Conservation (phyloP, 2,888 invertebrate genomes). For the Ornithoptera priamus region DNA sequence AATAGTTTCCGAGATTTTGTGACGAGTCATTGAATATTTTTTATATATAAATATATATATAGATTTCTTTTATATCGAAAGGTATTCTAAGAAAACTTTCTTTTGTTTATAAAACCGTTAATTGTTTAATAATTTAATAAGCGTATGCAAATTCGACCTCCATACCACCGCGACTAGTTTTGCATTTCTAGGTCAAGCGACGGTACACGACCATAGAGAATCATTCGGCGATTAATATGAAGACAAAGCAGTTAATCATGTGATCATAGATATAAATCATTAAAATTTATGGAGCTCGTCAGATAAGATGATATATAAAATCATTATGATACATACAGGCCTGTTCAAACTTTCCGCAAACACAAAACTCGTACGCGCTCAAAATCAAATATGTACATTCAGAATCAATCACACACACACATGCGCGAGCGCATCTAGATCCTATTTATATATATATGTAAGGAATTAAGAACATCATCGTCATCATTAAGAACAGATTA, state of each 20-base stretch:
- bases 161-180: conserved; percentile 13
- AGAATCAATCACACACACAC: too few relatives aligned
- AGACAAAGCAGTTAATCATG: conserved; percentile 23
- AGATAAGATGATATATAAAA: conserved; percentile 10
- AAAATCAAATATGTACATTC: too few relatives aligned
- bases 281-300: conserved; percentile 18
- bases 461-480: too few relatives aligned
- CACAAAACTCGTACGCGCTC: too few relatives aligned
- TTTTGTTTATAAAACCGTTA: conserved; percentile 16
- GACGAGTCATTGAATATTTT: too few relatives aligned
- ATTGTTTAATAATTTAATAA: conserved; percentile 13
- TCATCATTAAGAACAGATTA: too few relatives aligned
- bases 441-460: too few relatives aligned
- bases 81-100: conserved; percentile 11
- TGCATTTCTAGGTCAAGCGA: conserved; percentile 20
- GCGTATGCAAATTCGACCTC: conserved; percentile 23
- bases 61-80: background rate
- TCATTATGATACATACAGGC: too few relatives aligned
- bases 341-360: too few relatives aligned
- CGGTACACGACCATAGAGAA: background rate
- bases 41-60: too few relatives aligned
- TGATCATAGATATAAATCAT: conserved; percentile 16
- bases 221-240: conserved; percentile 15
- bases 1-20: too few relatives aligned
- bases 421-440: too few relatives aligned